Evolutionary conservation across 2,113 vertebrate species (phyloP), one percentile per base, ranked within the genome.

Genomic region (Zosterops lateralis): DNA sequence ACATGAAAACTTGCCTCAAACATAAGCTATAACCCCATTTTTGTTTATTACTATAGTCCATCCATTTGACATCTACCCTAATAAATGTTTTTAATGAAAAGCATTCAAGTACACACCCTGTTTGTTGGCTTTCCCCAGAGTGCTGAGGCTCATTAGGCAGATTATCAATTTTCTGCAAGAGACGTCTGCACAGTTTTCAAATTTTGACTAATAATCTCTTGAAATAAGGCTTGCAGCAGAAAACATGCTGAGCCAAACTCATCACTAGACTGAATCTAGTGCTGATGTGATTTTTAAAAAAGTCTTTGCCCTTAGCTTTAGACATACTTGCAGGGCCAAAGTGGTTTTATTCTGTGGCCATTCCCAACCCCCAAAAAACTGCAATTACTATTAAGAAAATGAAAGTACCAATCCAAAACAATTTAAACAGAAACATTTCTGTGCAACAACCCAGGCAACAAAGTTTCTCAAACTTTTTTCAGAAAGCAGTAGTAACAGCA

Each of bases 61-160:
- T 24, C 25, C 40, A 56, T 74, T 84, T 89, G 77, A 94, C 4
- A 1, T 68, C 65, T 67, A 74, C 42, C 14, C 36, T 83, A 92
- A 89, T 72, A 87, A 91, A 94, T 38, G 64, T 75, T 95, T 82
- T 75, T 62, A 73, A 29, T 75, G 64, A 95, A 92, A 93, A 83
- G 42, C 45, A 65, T 48, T 47, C 21, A 73, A 87, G 34, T 42
- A 53, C 28, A 65, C 29, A 81, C 17, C 42, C 81, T 87, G 70
- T 84, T 85, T 11, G 26, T 31, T 32, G 31, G 32, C 26, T 61
- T 66, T 86, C n/a, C 34, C 48, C 50, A 75, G 58, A 57, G 50
- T 11, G 50, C 5, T 60, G 56, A 82, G 42, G 64, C 78, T 90
- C 58, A 66, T 90, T 65, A 89, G 72, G 45, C 31, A 93, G 61